phyloP scores from a whole-genome alignment of 2,797 vertebrate species.

The Cynopterus sphinx region DNA sequence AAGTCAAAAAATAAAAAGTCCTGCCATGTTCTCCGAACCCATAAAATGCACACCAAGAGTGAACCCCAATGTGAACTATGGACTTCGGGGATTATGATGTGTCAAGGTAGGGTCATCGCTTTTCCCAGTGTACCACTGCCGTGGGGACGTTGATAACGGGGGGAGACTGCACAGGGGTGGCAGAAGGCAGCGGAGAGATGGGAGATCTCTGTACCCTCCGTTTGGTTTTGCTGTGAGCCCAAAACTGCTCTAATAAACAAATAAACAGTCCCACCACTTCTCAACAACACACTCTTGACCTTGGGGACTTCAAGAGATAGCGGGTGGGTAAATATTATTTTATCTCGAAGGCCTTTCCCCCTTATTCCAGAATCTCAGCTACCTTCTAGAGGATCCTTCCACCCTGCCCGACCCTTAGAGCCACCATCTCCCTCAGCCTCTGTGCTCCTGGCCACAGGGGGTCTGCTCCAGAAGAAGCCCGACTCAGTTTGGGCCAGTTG shows the following conservation, averaged over 20 bases:
- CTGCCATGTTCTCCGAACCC: not conserved
- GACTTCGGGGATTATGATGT: not conserved
- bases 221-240: not conserved
- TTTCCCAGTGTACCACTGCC: not conserved
- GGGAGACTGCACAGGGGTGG: no score
- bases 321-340: not conserved
- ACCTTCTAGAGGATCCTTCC: not conserved
- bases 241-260: not conserved
- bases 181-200: no score
- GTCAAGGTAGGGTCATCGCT: not conserved
- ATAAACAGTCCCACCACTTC: not conserved
- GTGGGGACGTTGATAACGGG: not conserved
- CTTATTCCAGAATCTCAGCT: not conserved
- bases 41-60: not conserved
- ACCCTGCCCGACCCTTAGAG: not conserved
- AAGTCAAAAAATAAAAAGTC: not conserved
- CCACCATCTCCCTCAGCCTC: not conserved
- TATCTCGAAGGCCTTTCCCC: not conserved
- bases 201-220: not conserved
- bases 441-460: not conserved
- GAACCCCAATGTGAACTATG: no score
- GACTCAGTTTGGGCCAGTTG: not conserved
- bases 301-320: not conserved
- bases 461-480: not conserved
- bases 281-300: not conserved